Conservation (phyloP, 2,113 vertebrate genomes). For the Glareola pratincola region DNA sequence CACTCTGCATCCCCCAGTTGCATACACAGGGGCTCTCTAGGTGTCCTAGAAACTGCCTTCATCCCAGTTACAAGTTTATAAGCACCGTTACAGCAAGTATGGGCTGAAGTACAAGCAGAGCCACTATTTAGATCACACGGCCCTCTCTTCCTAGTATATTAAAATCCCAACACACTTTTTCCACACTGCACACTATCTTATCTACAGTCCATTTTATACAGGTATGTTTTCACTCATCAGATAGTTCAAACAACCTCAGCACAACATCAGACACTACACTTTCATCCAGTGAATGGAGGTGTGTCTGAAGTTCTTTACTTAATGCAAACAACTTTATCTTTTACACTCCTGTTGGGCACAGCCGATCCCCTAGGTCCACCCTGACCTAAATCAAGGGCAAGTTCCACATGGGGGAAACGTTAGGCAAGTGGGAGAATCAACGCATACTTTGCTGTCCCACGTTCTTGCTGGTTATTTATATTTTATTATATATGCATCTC, state of each 20-base stretch:
- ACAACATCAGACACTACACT: not conserved
- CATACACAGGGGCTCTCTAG: not conserved
- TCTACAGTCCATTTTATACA: not conserved
- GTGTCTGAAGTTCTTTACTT: not conserved
- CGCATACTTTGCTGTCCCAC: not conserved
- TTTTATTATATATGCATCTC: not conserved
- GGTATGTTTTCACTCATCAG: not conserved
- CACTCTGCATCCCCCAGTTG: not conserved
- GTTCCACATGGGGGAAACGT: not conserved
- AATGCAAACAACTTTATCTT: not conserved
- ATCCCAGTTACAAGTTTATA: not conserved
- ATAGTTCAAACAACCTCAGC: not conserved
- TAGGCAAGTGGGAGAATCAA: not conserved
- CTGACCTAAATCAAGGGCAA: not conserved
- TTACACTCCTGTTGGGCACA: fast-evolving
- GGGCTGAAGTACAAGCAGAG: not conserved
- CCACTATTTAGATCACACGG: fast-evolving
- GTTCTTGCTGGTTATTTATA: not conserved
- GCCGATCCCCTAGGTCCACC: not conserved
- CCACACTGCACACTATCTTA: not conserved
- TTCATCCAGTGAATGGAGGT: not conserved
- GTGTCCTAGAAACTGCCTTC: not conserved
- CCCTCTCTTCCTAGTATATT: not conserved
- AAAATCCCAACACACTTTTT: not conserved
- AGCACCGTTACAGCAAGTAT: not conserved